Percentiles rank a stretch among this genome's conserved stretches.
phyloP scores from a whole-genome alignment of 35 echinoderm and acorn worm species.

The Ophiothrix spiculata region DNA sequence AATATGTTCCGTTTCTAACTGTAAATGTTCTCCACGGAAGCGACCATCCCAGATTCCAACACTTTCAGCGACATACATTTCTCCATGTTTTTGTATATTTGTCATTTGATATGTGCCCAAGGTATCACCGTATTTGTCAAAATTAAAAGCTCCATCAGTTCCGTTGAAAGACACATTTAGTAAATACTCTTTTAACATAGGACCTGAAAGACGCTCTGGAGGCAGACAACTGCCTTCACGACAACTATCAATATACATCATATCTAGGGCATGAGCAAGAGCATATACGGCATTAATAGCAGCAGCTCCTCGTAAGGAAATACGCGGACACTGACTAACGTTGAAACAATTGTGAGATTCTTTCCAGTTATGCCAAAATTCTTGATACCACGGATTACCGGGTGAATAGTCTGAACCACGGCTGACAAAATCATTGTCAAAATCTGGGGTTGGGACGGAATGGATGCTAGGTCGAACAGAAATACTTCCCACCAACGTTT shows the following conservation, averaged over 20 bases:
- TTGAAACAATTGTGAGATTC: not conserved
- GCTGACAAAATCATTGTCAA: not conserved
- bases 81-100: constrained; percentile 5
- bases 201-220: not conserved
- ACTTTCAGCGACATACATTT: not conserved
- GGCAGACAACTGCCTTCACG: not conserved
- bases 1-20: not conserved
- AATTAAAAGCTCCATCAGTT: not conserved
- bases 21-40: not conserved
- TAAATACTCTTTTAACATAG: not conserved
- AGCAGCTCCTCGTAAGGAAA: not conserved
- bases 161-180: constrained; percentile 6
- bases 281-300: constrained; percentile 8
- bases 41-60: constrained; percentile 14
- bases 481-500: not conserved
- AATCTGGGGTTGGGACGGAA: not conserved
- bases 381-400: not conserved
- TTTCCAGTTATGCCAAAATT: not conserved
- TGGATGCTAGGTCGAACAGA: not conserved
- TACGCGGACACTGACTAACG: not conserved
- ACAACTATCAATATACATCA: not conserved
- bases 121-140: constrained; percentile 23
- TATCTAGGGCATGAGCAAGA: constrained; percentile 7
- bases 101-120: constrained; percentile 1
- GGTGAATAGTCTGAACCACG: not conserved